phyloP scores from a whole-genome alignment of 1,140 invertebrate genomes.

The Achatina immaculata region DNA sequence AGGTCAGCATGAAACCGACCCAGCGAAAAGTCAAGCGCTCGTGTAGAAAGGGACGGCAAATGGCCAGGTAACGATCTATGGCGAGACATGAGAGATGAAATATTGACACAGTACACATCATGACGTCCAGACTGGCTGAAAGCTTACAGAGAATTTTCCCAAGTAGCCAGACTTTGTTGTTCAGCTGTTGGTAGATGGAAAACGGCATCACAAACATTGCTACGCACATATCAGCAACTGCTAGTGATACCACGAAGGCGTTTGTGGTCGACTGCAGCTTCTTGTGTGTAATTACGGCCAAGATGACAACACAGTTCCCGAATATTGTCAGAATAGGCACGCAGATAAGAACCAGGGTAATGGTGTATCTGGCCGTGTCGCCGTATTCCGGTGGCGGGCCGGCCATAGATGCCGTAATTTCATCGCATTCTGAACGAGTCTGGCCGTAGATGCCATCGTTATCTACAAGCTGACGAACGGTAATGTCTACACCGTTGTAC shows the following conservation, averaged over 20 bases:
- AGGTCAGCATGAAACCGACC: slow-evolving; percentile 88
- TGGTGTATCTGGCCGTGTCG: slow-evolving; percentile 29
- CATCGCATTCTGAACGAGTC: slow-evolving; percentile 39
- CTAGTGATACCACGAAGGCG: slow-evolving; percentile 93
- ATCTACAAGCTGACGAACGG: neutral
- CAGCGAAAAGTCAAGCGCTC: slow-evolving; percentile 88
- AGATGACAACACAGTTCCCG: slow-evolving; percentile 91
- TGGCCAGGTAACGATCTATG: slow-evolving; percentile 97
- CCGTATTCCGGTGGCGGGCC: slow-evolving; percentile 47
- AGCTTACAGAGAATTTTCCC: slow-evolving; percentile 96
- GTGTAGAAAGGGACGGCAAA: slow-evolving; percentile 97
- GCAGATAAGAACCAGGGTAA: slow-evolving; percentile 51
- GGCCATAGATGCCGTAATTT: slow-evolving; percentile 45
- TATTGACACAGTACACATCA: slow-evolving; percentile 98
- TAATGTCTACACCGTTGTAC: slow-evolving; percentile 14
- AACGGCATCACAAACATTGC: slow-evolving; percentile 82
- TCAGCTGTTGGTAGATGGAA: slow-evolving; percentile 72
- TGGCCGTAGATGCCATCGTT: neutral
- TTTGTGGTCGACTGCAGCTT: slow-evolving; percentile 89
- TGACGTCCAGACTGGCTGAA: slow-evolving; percentile 98
- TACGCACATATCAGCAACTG: slow-evolving; percentile 96
- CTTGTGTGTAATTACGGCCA: slow-evolving; percentile 81
- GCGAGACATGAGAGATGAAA: slow-evolving; percentile 98
- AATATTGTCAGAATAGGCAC: slow-evolving; percentile 62
- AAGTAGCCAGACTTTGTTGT: slow-evolving; percentile 90